These are phyloP conservation scores for Oreonectes daqikongensis DNA, from an alignment of 2,797 vertebrate genomes.

Conservation along the genomic window DNA sequence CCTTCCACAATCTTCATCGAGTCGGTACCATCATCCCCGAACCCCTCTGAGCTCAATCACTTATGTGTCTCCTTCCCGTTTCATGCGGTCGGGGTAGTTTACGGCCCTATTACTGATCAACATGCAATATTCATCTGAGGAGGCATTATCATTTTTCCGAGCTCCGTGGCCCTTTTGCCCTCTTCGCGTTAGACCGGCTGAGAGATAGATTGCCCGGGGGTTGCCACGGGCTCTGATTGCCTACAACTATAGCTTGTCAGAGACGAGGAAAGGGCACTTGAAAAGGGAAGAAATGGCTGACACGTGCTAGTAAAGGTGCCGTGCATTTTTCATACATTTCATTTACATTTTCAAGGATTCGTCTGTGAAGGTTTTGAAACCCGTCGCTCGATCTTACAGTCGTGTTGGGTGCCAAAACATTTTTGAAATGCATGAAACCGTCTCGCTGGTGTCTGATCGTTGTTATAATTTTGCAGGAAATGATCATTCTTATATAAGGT, in stretches of 20 bases:
- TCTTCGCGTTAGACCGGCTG: constrained; percentile 30
- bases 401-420: background rate
- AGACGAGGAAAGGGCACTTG: constrained; percentile 1
- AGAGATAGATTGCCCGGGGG: constrained; percentile 61
- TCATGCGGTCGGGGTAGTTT: constrained; percentile 1
- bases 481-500: background rate
- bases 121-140: constrained; percentile 58
- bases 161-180: constrained; percentile 29
- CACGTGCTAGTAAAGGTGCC: constrained; percentile 28
- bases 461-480: no score
- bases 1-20: background rate
- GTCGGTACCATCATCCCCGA: background rate
- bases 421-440: background rate
- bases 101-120: constrained; percentile 58
- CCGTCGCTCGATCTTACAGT: no score
- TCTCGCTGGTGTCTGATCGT: background rate
- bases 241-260: constrained; percentile 34
- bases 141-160: constrained; percentile 37
- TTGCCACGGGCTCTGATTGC: constrained; percentile 60
- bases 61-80: background rate
- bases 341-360: constrained; percentile 17
- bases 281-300: constrained; percentile 16
- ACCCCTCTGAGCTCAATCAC: background rate
- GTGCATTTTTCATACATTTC: constrained; percentile 53
- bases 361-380: no score